Evolutionary conservation across 2,888 invertebrate species (phyloP), one percentile per base, ranked within the genome.

Genomic region (Drosophila putrida): DNA sequence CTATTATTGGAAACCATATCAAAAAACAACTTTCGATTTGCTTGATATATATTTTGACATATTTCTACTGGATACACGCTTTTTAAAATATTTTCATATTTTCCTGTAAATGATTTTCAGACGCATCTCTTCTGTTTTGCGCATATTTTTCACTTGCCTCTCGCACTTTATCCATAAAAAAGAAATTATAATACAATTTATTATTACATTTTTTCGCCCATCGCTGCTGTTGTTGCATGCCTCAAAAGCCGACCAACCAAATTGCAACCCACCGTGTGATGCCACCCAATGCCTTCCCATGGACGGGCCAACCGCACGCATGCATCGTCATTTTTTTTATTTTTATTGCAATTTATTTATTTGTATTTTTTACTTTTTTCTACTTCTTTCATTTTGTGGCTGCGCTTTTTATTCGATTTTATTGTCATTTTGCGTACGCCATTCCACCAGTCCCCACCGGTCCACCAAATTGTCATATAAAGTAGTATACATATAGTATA

Each of bases 131-230:
- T 8, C 43, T 10, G 25, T 27, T 38, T 6, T 33, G 20, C 6
- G 28, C 9, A n/a, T 28, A 10, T 44, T 47, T 54, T 47, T 28
- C 8, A 1, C 33, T 5, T 25, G 50, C 27, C 38, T 31, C 51
- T 20, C 28, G 15, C 11, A 39, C 25, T 31, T 28, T 47, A 61
- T 6, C 31, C 49, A 67, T 71, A 84, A 81, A 81, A 81, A 83
- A 78, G 71, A 81, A 71, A 84, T 82, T 87, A 78, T 82, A 82
- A 87, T 87, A 49, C 60, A 84, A 87, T 82, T 79, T 84, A 78
- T 81, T 87, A 84, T 82, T 74, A 74, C 69, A 71, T 67, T 68
- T 68, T 63, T 57, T 60, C 31, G 35, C 20, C 11, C 10, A 10
- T 28, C 46, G 46, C 63, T 60, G 33, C 51, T 47, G 43, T 57